Base-by-base conservation (phyloP, 2,888 invertebrate genomes). In the Prosapia bicincta region DNA sequence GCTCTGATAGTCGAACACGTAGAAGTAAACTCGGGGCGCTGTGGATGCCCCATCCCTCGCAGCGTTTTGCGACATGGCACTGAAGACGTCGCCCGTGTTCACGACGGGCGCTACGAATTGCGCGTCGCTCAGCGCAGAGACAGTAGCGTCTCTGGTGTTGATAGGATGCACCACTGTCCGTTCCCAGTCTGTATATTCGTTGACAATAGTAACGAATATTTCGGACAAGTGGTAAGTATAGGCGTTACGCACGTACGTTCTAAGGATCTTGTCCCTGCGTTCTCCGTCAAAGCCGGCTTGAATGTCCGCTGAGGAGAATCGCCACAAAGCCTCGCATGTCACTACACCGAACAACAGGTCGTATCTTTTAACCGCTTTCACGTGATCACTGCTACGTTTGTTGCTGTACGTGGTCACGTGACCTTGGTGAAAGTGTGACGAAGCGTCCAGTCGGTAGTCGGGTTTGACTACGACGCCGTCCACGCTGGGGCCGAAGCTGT, bases 161-260 rank as follows among this genome's bases (percentile, higher is more conserved):
- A 94, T 92, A 67, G 95, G 95, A 85, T 94, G 95, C 85, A 94
- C 89, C 38, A 94, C 93, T 82, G 95, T 94, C 85, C 93, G 88
- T 85, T 95, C 74, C 74, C 74, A 74, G 66, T 74, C 74, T 69
- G 74, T 74, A 66, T 74, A 74, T 66, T 74, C 74, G 74, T 74
- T 74, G 26, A 74, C 74, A 0, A 74, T 72, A 30, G 95, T 93
- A 43, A 93, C 93, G 83, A 93, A 91, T 30, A 89, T 88, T 82
- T 89, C 88, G 77, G 86, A 86, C 78, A 88, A 84, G 81, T 89
- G 89, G 81, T 85, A 88, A 77, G 85, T 85, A 86, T 95, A 98
- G 43, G 96, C 92, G 86, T 98, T 98, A 78, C 97, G 89, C 74
- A 98, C 97, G 85, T 96, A 94, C 43, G 96, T 95, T 83, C 96